Conservation (phyloP, 2,888 invertebrate genomes). For the Phaonia tiefii region DNA sequence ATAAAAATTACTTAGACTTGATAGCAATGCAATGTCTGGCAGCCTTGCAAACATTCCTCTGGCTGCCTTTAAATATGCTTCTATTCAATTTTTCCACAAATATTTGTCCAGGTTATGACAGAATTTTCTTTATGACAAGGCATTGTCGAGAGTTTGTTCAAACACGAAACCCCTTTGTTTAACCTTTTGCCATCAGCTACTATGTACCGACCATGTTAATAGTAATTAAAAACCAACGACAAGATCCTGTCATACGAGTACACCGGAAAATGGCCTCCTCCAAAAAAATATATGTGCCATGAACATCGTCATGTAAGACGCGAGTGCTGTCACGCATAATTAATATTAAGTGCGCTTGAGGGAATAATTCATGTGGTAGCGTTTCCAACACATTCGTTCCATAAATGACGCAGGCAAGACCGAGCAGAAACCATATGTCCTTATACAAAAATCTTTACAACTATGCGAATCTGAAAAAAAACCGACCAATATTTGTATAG, state of each 20-base stretch:
- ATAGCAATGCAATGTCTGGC: no score
- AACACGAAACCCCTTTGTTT: constrained; percentile 5
- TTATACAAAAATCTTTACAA: no score
- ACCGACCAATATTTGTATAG: no score
- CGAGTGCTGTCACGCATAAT: constrained; percentile 78
- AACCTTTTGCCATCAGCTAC: constrained; percentile 37
- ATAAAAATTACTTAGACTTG: no score
- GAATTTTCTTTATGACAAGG: background rate
- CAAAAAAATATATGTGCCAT: background rate
- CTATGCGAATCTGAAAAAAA: no score
- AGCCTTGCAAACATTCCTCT: background rate
- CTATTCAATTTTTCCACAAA: constrained; percentile 12
- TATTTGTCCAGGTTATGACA: constrained; percentile 2
- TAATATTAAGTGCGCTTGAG: constrained; percentile 79
- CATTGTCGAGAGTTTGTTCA: background rate
- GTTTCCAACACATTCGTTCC: background rate
- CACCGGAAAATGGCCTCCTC: constrained; percentile 3
- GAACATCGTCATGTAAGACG: constrained; percentile 55
- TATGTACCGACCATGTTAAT: constrained; percentile 48
- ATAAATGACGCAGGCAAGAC: background rate
- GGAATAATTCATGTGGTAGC: constrained; percentile 76
- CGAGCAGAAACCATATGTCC: no score
- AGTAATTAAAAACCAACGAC: constrained; percentile 58
- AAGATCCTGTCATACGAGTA: constrained; percentile 26
- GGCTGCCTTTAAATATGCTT: constrained; percentile 18